Evolutionary conservation across 2,113 vertebrate species (phyloP).

Genomic region (Recurvirostra avosetta): DNA sequence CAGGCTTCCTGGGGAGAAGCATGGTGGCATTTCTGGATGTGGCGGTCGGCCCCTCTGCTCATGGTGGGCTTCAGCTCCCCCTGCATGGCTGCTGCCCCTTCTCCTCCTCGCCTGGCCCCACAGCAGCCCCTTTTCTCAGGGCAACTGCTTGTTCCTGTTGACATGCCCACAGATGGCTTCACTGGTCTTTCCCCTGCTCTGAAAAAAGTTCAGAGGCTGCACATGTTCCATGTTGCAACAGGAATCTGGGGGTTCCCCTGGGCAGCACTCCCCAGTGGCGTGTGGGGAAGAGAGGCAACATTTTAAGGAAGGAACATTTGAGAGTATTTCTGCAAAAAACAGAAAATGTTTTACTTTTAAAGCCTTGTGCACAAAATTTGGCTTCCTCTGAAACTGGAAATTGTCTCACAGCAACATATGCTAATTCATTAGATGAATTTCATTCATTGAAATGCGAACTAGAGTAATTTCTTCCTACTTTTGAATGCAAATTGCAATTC

Average conservation of each 20-base stretch:
- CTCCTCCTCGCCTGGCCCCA: background rate
- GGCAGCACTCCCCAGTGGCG: background rate
- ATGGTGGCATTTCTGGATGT: background rate
- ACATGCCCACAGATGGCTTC: background rate
- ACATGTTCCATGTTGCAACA: background rate
- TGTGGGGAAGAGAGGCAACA: fast-evolving
- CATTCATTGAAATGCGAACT: background rate
- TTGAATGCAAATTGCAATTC: background rate
- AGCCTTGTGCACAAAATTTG: background rate
- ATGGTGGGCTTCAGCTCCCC: background rate
- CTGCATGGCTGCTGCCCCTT: background rate
- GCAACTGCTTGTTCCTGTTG: background rate
- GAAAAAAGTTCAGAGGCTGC: background rate
- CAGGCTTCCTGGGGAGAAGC: background rate
- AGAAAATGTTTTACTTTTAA: background rate
- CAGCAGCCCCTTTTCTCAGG: background rate
- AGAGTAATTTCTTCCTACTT: background rate
- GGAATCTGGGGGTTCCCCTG: background rate
- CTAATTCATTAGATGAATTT: background rate
- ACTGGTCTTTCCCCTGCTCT: background rate
- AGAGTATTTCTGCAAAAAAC: background rate
- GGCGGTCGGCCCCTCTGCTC: background rate
- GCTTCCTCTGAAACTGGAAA: background rate
- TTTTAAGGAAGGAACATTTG: background rate
- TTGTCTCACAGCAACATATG: background rate